Conservation (phyloP, 2,888 invertebrate genomes). For the Sceliomorpha sp. region DNA sequence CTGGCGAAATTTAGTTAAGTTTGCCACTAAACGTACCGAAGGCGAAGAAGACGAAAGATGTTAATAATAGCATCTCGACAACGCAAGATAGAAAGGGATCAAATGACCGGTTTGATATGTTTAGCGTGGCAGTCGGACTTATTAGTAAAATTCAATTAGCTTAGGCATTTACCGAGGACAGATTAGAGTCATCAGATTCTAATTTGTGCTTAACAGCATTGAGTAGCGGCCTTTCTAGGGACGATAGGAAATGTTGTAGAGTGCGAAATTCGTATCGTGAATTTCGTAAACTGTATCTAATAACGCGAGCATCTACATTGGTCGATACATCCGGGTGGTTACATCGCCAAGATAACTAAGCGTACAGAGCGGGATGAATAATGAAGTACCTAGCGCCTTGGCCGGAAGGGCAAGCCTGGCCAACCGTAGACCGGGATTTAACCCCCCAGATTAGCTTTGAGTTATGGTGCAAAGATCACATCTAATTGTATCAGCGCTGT, state of each 20-base stretch:
- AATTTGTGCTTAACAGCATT: background rate
- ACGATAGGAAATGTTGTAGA: background rate
- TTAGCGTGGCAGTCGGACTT: no score
- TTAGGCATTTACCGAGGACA: no score
- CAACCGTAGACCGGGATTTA: conserved; percentile 62
- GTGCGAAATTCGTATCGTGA: background rate
- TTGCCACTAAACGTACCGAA: no score
- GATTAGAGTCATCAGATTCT: no score
- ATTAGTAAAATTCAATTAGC: no score
- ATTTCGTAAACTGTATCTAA: conserved; percentile 7
- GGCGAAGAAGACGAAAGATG: conserved; percentile 4
- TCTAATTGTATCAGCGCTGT: conserved; percentile 79
- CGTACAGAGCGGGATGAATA: conserved; percentile 77
- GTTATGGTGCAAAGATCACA: conserved; percentile 79
- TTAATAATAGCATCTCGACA: no score
- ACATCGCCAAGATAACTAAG: conserved; percentile 71
- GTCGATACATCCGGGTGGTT: conserved; percentile 67
- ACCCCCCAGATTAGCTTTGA: conserved; percentile 78
- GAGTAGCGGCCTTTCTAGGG: conserved; percentile 4
- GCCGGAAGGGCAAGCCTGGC: conserved; percentile 72
- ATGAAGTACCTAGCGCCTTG: conserved; percentile 78
- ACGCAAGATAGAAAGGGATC: no score
- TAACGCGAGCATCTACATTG: conserved; percentile 40
- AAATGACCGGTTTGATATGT: no score
- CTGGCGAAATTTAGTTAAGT: no score